Evolutionary conservation across 2,797 vertebrate species (phyloP), one percentile per base, ranked within the genome.

Genomic region (Dryobates pubescens): DNA sequence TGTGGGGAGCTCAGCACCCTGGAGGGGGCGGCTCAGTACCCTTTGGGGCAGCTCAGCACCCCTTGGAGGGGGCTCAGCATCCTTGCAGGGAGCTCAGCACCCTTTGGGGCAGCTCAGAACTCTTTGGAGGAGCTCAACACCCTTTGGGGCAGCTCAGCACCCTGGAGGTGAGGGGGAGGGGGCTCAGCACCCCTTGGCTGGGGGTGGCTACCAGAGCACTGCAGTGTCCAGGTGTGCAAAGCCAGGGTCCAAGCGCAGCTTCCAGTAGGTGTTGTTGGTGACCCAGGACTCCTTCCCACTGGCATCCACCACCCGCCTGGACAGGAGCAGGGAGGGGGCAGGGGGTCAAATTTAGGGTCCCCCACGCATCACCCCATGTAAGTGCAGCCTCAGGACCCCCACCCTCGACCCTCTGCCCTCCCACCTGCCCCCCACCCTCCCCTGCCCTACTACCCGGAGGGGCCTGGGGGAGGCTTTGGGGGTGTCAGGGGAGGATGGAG

Each of bases 261-360:
- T 98, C 98, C 98, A 99, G 97, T 99, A 99, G 4, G 97, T 98
- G 49, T 97, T 97, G 57, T 98, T 99, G 77, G 94, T 98, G 29
- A 98, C 92, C 99, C 99, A 99, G 9, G 98, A 98, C 90, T 99
- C 99, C 63, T 96, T 97, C 47, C 98, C 98, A 0, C 86, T 97
- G 57, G 97, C 89, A 24, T 99, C 98, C 3, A 94, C 45, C 17
- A 97, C 80, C 95, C 98, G 98, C 87, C 99, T 99, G 97, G 9
- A 22, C 23, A 23, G 13, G 22, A 49, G 24, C 26, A 34, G 0
- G 9, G 3, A 24, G 4, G 0, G 1, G 9, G 7, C 1, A 10
- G 6, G 18, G 16, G 0, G 22, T 47, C 13, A 16, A 10, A 0
- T 0, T 34, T 36, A 27, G 19, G 53, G 19, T 12, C 27, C 9